Base-by-base conservation (phyloP, 2,888 invertebrate genomes). In the Cacoxenus indagator region DNA sequence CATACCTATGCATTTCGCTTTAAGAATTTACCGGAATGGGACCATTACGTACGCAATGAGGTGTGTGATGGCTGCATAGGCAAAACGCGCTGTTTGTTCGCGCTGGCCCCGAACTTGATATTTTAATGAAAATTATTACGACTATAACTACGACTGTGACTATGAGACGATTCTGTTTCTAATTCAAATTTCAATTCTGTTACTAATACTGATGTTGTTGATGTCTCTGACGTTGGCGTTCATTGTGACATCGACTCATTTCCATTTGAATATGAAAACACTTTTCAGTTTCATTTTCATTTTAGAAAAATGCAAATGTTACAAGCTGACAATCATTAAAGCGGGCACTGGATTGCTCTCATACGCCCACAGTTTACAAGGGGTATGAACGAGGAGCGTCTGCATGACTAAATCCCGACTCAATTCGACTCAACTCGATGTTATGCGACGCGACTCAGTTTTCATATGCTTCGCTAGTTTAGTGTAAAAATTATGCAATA, bases 11-110 rank as follows among this genome's bases (percentile, higher is more conserved):
- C 96, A 96, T 90, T 96, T 97, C 86, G 95, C 96, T 78, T 92
- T 97, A 87, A 92, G 96, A 87, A 96, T 97, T 87, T 96, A 93
- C 89, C 92, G 95, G 85, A 96, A 96, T 88, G 97, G 97, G 88
- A 96, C 96, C 86, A 96, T 97, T 89, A 94, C 94, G 90, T 96
- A 96, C 90, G 92, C 96, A 88, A 96, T 96, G 94, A 92, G 96
- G 93, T 93, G 90, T 87, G 88, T 84, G 69, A 77, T 45, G 55
- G 57, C 67, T 31, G 57, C 26, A 43, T 9, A 46, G 46, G 51
- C 64, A 46, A 27, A 17, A 17, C n/a, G 5, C 8, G 48, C 48
- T 19, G 48, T n/a, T n/a, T 43, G 45, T n/a, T n/a, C n/a, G n/a
- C n/a, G n/a, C n/a, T n/a, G n/a, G n/a, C n/a, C n/a, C n/a, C n/a